Evolutionary conservation across 2,113 vertebrate genomes (phyloP), one percentile per base, ranked within the genome.

Genomic region (Eubucco bourcierii): DNA sequence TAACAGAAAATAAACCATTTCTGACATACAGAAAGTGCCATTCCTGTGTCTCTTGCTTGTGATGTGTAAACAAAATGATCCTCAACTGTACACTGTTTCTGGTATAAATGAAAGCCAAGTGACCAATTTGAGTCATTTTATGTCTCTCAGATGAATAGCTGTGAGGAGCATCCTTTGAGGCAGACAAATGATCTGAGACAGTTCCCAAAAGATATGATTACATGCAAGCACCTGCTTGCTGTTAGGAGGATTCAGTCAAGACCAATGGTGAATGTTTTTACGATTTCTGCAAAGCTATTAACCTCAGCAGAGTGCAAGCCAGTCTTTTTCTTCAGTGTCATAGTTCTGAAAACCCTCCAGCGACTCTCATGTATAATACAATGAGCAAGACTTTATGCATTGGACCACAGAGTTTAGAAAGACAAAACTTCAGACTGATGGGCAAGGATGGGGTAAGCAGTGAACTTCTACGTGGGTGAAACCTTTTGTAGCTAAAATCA

Each of bases 191-290:
- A 91, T 73, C 74, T 65, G 55, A 56, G 66, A 63, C 60, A 24
- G 56, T 34, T 90, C n/a, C 73, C 55, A 74, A 78, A 90, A 92
- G 16, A 3, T 83, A 44, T 70, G 85, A 94, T 94, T 94, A 90
- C 80, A 46, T 39, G n/a, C 90, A 95, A 95, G 75, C 68, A 71
- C 61, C 59, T 34, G 71, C 53, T 94, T 75, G 37, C 41, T 90
- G 59, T 77, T 96, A 94, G 67, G 64, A 75, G 87, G 87, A 94
- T 94, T 96, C 77, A 80, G 74, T 87, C 53, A 85, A 84, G 94
- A 97, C 84, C 72, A 95, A 80, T 74, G 78, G 63, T 25, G 71
- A 84, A 85, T 78, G 70, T 39, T 84, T 80, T 70, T 72, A 68
- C 67, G 60, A 80, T 25, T 92, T 94, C 89, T 71, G 65, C 59